Conservation (phyloP, 2,113 vertebrate species). For the Pangasianodon gigas region DNA sequence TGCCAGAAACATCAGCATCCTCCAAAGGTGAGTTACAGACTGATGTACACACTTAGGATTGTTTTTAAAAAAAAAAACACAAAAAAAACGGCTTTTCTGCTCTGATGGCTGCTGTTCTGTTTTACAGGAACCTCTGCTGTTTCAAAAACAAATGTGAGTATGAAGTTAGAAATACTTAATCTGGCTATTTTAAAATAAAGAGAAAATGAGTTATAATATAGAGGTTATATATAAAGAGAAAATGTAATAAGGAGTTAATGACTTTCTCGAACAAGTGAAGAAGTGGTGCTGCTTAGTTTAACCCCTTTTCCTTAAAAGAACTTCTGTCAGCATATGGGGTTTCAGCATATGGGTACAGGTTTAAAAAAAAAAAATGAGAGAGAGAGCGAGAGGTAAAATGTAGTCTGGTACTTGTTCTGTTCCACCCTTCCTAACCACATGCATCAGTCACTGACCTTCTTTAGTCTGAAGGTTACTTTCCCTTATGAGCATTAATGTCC, state of each 20-base stretch:
- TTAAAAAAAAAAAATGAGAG: neutral
- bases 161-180: neutral
- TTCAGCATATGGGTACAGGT: neutral
- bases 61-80: too few relatives aligned
- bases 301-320: neutral
- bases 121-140: slow-evolving; percentile 49
- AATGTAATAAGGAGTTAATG: neutral
- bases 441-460: neutral
- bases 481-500: neutral
- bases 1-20: slow-evolving; percentile 51
- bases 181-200: neutral
- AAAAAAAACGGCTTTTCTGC: neutral
- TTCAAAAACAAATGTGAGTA: slow-evolving; percentile 56
- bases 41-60: neutral
- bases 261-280: neutral
- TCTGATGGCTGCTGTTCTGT: slow-evolving; percentile 10
- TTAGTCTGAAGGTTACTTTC: neutral
- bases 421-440: neutral
- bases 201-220: neutral
- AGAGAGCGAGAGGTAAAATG: neutral
- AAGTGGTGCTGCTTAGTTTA: neutral
- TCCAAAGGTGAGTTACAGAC: slow-evolving; percentile 71
- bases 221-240: neutral
- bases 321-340: neutral
- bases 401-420: neutral